Base-by-base conservation (phyloP, 2,888 invertebrate species). In the Cosmopolites sordidus region DNA sequence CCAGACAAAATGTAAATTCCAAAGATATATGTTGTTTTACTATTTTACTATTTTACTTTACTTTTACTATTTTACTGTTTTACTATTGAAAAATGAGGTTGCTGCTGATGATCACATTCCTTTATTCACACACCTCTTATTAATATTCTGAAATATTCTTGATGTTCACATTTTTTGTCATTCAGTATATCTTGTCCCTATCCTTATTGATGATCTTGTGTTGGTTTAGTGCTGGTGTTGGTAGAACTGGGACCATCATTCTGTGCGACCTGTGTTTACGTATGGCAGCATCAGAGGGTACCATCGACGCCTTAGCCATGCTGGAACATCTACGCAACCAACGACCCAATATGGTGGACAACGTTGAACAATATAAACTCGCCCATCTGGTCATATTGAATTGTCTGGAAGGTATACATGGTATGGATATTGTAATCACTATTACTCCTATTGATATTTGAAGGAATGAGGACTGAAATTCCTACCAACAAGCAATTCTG, bases 201-300 rank as follows among this genome's bases (percentile, higher is more conserved):
- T n/a, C n/a, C n/a, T n/a, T n/a, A n/a, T n/a, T 39, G 16, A 1
- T 39, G 14, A 11, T 16, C 8, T 11, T 29, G 37, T 41, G 16
- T 27, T 39, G 14, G 1, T 55, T 14, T 49, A 80, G 80, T 67
- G 81, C 81, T 48, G 82, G 83, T 2, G 79, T 81, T 14, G 82
- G 82, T 1, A 72, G 82, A 57, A 82, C 82, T 4, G 83, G 83
- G 5, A 82, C 80, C 1, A 75, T 82, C 18, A 77, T 82, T 46
- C 71, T 82, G 11, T 76, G 79, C 55, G 82, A 83, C 62, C 75
- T 78, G 46, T 74, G 77, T 58, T 63, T 82, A 37, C 73, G 78
- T 49, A 74, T 75, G 71, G 75, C 75, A 1, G 70, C 72, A 0
- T 66, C 68, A n/a, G 74, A 76, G 59, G 69, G 71, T 37, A 63